Percentiles rank a stretch among this genome's conserved stretches.
phyloP scores from a whole-genome alignment of 2,113 vertebrate genomes.

The Cephalopholis sonnerati region DNA sequence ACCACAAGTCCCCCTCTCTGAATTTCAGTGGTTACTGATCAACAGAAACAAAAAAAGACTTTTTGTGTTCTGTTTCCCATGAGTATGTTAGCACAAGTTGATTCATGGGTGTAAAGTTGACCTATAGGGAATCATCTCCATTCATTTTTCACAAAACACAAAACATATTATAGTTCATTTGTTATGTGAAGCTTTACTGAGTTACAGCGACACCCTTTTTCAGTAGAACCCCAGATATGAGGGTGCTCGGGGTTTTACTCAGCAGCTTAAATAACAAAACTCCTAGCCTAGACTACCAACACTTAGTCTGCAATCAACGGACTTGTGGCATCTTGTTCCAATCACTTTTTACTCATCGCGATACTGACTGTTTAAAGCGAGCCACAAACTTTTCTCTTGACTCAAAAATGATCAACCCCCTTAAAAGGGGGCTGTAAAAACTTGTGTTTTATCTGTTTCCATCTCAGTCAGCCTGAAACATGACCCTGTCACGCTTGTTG shows the following conservation, averaged over 20 bases:
- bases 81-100: not conserved
- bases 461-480: not conserved
- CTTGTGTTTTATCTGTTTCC: not conserved
- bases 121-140: not conserved
- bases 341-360: constrained; percentile 9
- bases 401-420: not conserved
- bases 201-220: not conserved
- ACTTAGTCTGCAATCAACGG: not conserved
- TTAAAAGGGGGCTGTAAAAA: not conserved
- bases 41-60: not conserved
- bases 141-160: constrained; percentile 4
- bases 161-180: not conserved
- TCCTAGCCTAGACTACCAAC: not conserved
- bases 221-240: constrained; percentile 2
- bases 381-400: not conserved
- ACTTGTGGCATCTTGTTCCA: constrained; percentile 24
- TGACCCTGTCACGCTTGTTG: not conserved
- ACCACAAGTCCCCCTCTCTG: not conserved
- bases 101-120: not conserved
- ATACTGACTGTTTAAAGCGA: constrained; percentile 24
- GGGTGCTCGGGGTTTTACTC: constrained; percentile 1
- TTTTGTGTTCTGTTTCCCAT: not conserved
- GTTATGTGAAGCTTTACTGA: not conserved
- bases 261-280: not conserved
- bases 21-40: not conserved